Base-by-base conservation (phyloP, 2,113 vertebrate genomes). In the Piprites chloris region DNA sequence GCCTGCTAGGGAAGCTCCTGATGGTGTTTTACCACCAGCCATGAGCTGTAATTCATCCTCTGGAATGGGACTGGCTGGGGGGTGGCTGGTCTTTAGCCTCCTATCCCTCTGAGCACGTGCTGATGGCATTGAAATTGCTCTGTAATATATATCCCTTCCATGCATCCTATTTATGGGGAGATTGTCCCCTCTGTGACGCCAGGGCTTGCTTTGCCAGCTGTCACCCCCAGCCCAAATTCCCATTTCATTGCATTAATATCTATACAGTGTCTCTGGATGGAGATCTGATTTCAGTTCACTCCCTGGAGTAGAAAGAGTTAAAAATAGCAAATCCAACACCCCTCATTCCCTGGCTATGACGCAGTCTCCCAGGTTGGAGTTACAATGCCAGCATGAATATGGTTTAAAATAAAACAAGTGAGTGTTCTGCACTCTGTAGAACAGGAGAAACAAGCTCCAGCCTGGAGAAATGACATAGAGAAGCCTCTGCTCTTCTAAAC, bases 271-370 rank as follows among this genome's bases (percentile, higher is more conserved):
- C 41, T 86, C 86, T 85, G 61, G 39, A 21, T 30, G 50, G 85
- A 83, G 91, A 95, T 95, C 90, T 76, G 68, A 86, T 95, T 95
- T 93, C 94, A 88, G 46, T 14, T 68, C 50, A 68, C 68, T 87
- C 74, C 71, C 50, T 27, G 47, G 88, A 42, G 74, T 2, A 78
- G 86, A 90, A 96, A 49, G 87, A 85, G 91, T 97, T 94, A 96
- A 97, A 96, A 96, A 96, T 95, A 96, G 87, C 62, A 85, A 68
- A 56, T 90, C 84, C 63, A 71, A 9, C 89, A 92, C 95, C 92
- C 82, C 74, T 92, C 94, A 86, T 94, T 96, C 94, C 83, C 87
- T 75, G 93, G 63, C 80, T 78, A 10, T 96, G 95, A 96, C 5
- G 73, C 26, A 94, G 74, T 14, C 93, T 91, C 79, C 83, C 87